A percentile compares a stretch with the other conserved stretches of the same genome.
phyloP scores from a whole-genome alignment of 2,888 invertebrate species.

The Sphecodes monilicornis region DNA sequence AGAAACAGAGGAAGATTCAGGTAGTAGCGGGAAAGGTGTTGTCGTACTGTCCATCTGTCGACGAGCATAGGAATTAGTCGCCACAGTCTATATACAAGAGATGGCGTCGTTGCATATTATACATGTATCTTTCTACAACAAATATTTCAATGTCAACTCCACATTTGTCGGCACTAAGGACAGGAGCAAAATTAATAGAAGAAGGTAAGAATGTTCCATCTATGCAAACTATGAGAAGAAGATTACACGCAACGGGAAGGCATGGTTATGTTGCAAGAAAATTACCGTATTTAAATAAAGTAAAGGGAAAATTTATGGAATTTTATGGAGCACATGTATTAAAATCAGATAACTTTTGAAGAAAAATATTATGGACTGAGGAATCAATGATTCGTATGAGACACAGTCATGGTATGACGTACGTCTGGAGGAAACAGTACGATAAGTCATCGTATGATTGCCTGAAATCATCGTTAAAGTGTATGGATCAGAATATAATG shows the following conservation, averaged over 20 bases:
- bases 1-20: no score
- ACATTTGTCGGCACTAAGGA: background rate
- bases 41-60: no score
- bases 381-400: slow-evolving; percentile 4
- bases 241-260: background rate
- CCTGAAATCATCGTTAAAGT: background rate
- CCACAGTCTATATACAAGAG: no score
- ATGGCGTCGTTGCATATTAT: no score
- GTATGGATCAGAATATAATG: slow-evolving; percentile 40
- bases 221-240: background rate
- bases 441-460: background rate
- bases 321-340: background rate
- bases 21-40: no score
- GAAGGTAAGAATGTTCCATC: background rate
- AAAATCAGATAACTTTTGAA: background rate
- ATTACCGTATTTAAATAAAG: background rate
- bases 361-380: background rate
- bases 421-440: no score
- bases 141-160: background rate
- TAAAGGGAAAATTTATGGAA: background rate
- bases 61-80: no score
- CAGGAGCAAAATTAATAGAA: background rate
- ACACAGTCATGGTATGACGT: background rate
- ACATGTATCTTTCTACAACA: no score
- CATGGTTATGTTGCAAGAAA: slow-evolving; percentile 4